Percentiles rank a stretch among this genome's conserved stretches.
Evolutionary conservation across 2,113 vertebrate species (phyloP).

Genomic region (Brachypodius melanocephalos): DNA sequence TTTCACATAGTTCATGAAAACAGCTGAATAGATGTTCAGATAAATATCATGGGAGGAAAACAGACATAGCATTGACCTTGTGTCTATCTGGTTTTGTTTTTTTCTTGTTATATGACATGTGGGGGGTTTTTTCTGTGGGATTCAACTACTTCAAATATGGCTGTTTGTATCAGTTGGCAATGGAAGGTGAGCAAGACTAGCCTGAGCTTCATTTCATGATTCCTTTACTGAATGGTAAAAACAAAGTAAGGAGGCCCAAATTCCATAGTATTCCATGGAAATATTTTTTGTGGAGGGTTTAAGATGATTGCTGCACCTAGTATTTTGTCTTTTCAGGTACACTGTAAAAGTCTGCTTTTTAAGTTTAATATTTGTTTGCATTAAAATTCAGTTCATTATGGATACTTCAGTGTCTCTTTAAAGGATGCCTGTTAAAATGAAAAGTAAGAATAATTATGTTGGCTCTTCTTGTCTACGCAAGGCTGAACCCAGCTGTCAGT

Average conservation of each 20-base stretch:
- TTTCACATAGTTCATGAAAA: background rate
- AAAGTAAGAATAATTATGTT: background rate
- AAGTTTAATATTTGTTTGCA: background rate
- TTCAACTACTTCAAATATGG: background rate
- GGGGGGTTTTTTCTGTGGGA: background rate
- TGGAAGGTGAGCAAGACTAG: background rate
- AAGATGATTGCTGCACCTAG: background rate
- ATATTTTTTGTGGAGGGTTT: background rate
- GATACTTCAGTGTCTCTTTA: background rate
- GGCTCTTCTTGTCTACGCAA: background rate
- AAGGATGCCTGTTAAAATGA: background rate
- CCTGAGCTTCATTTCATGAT: background rate
- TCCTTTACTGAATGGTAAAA: background rate
- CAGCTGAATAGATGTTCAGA: background rate
- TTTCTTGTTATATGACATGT: background rate
- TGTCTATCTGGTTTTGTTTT: background rate
- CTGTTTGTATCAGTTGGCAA: background rate
- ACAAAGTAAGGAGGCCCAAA: background rate
- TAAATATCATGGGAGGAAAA: background rate
- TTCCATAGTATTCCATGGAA: background rate
- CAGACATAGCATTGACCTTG: background rate
- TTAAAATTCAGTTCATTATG: background rate
- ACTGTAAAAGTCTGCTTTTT: background rate
- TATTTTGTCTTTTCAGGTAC: background rate
- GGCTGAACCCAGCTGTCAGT: background rate